Conservation (phyloP, 1,140 invertebrate species). For the Bombyx mori region DNA sequence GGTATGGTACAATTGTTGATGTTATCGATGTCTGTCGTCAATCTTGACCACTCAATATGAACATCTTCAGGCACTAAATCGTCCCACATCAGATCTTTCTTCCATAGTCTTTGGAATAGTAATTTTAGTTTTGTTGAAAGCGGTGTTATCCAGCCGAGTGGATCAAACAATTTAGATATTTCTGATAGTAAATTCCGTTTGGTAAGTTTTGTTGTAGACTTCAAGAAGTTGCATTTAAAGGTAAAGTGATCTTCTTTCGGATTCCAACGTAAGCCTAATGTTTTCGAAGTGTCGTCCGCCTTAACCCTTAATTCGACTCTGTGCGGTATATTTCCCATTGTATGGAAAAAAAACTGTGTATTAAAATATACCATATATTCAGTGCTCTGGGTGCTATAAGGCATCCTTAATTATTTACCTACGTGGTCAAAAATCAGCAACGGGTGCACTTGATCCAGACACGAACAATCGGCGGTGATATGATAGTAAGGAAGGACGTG, state of each 20-base stretch:
- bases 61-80: constrained; percentile 5
- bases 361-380: too few species aligned
- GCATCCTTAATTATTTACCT: too few species aligned
- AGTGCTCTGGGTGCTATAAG: too few species aligned
- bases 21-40: constrained; percentile 7
- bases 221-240: constrained; percentile 3
- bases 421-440: too few species aligned
- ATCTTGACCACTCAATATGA: constrained; percentile 7
- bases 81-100: constrained; percentile 7
- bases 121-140: too few species aligned
- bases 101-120: too few species aligned
- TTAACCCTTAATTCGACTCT: too few species aligned
- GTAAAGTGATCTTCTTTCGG: constrained; percentile 8
- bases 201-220: not conserved
- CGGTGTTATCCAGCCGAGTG: not conserved
- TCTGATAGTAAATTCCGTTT: constrained; percentile 7
- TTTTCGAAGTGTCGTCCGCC: constrained; percentile 6
- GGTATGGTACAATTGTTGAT: constrained; percentile 7
- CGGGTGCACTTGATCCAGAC: too few species aligned
- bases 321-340: too few species aligned
- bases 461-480: too few species aligned
- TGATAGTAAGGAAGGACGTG: too few species aligned
- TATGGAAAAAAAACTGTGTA: too few species aligned
- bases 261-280: constrained; percentile 10
- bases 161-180: constrained; percentile 3